Base-by-base conservation (phyloP, 2,113 vertebrate species). In the Sula dactylatra region DNA sequence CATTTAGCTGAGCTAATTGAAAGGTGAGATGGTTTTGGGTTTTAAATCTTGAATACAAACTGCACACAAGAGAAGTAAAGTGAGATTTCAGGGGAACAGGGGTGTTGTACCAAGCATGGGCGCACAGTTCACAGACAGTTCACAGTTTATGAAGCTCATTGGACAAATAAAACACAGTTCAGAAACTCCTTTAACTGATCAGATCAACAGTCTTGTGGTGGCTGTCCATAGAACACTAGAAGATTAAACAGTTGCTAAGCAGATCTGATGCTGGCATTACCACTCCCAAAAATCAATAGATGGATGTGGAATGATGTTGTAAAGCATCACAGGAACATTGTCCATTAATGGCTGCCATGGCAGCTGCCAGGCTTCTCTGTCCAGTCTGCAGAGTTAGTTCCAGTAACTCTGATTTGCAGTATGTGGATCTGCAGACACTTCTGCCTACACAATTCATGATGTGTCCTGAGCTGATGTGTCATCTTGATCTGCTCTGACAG, bases 361-460 rank as follows among this genome's bases (percentile, higher is more conserved):
- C 2, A 11, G 3, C 61, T 73, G 32, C 55, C 76, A 65, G 66
- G 38, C 38, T 70, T 32, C 79, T 26, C 52, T 58, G 58, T 19
- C 32, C 42, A 42, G 31, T 6, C 38, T 0, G 0, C 1, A 32
- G 18, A 9, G 13, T 19, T 11, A 1, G 13, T 7, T 19, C 17
- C 52, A 36, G 62, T 7, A 29, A 6, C 38, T 10, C 52, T 4
- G 36, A 17, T 64, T 14, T 62, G 81, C 29, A 49, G 65, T 2
- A 2, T 2, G 19, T 25, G 65, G 32, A 11, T 42, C 72, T 76
- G 79, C 70, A 70, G 40, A 10, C 9, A 9, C 27, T 12, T 13
- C 40, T 38, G n/a, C 66, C 11, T 0, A 11, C 42, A 16, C 36
- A 40, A 21, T 17, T 55, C 40, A 1, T 1, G 45, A 3, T 15